Evolutionary conservation across 2,888 invertebrate genomes (phyloP), one percentile per base, ranked within the genome.

Genomic region (Gisinianus flammeolus): DNA sequence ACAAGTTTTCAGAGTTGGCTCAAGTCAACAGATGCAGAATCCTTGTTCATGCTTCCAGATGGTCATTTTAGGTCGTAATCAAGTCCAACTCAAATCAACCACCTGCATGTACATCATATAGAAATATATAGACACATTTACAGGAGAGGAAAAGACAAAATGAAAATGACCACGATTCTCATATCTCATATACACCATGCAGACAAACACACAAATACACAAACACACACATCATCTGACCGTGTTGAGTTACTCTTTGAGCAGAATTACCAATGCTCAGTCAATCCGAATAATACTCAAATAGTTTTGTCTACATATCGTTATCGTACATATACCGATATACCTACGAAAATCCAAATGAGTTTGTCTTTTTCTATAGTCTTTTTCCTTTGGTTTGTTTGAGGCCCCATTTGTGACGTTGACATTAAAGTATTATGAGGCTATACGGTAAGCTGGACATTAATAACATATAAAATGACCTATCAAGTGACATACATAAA

Each of bases 51-150:
- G 62, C 73, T 73, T 62, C 77, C 77, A 77, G 77, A 77, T 77
- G 77, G 70, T 77, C 77, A 77, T 58, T 77, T 77, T 70, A 52
- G 70, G 62, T 77, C 71, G 31, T 77, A 77, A 77, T 77, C 77
- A 77, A 77, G 64, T 71, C 56, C 33, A 2, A 44, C 44, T 33
- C 16, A 35, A 76, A 31, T 76, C 62, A 70, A 33, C 64, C 77
- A 77, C 71, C 70, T 71, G 77, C 77, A 70, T 30, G 24, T 8
- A 24, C 62, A 44, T 44, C 64, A 64, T 62, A 22, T n/a, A 62
- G n/a, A 62, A 5, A 35, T 19, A 56, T 19, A 56, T 56, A n/a
- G 24, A 8, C 24, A 62, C 62, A 62, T n/a, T 24, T 2, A 22
- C 62, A 64, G 22, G 64, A 62, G 26, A 22, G 22, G 62, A 64